Evolutionary conservation across 2,113 vertebrate genomes (phyloP), one percentile per base, ranked within the genome.

Genomic region (Zapus hudsonius): DNA sequence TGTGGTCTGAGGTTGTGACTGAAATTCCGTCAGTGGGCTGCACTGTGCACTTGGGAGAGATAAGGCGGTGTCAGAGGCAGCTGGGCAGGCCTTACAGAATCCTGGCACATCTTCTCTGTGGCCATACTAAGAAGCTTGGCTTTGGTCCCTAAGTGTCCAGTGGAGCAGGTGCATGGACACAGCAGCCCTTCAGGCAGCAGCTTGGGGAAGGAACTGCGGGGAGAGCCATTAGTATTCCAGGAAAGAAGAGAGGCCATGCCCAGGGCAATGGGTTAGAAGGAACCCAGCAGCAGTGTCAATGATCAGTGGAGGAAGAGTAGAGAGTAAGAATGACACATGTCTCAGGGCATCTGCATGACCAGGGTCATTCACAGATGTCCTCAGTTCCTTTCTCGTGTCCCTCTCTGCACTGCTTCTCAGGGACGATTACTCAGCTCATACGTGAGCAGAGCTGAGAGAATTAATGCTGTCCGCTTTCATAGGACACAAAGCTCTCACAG

Each of bases 161-260:
- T 84, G 61, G 55, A 91, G 40, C 33, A 88, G 94, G 85, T 93
- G 69, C 69, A 87, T 79, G 25, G 88, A 90, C 87, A 44, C 90
- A 40, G 66, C 81, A 87, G 25, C n/a, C 33, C 87, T 92, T 84
- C 87, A 59, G 67, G 82, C 80, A 66, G 23, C 5, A 91, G 42
- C 42, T 87, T 87, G 40, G 52, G 85, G n/a, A 91, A 93, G 38
- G 44, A 72, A 63, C 70, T 69, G 52, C 55, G 19, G 44, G 17
- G 12, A 83, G 72, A 92, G 75, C 9, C 92, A 83, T 59, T 91
- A 80, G 59, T 80, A 57, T 72, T 87, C 57, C 36, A 63, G 70
- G 47, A 78, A 75, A 70, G 47, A 38, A n/a, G 4, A 63, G 36
- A 67, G 38, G 36, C 40, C 20, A 17, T 79, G 64, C 38, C 19